Percentiles rank a stretch among this genome's conserved stretches.
Evolutionary conservation across 2,888 invertebrate genomes (phyloP).

Genomic region (Caenorhabditis angaria): DNA sequence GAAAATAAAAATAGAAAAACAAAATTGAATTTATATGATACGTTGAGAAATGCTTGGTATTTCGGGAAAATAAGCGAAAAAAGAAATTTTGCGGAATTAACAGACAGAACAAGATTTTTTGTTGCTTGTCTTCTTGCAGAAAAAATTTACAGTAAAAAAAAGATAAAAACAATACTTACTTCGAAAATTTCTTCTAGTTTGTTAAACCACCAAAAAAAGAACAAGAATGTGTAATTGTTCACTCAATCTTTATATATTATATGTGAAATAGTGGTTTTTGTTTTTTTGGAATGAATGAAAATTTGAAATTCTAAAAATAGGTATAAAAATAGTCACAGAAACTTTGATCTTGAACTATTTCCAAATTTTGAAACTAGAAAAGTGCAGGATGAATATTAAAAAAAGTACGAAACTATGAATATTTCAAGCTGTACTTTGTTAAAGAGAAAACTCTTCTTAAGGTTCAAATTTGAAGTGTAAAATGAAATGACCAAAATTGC

Average conservation of each 20-base stretch:
- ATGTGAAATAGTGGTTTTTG: neutral
- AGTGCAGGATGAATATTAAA: neutral
- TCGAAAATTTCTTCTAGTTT: conserved; percentile 1
- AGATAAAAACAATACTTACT: neutral
- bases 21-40: neutral
- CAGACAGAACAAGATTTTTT: conserved; percentile 4
- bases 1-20: too few relatives aligned
- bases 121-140: neutral
- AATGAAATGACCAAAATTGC: neutral
- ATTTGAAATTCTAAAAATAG: too few relatives aligned
- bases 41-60: neutral
- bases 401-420: neutral
- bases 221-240: conserved; percentile 4
- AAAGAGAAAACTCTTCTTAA: neutral
- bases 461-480: conserved; percentile 2
- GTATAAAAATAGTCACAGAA: too few relatives aligned
- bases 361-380: neutral
- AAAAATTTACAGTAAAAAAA: neutral
- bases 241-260: neutral
- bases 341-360: neutral
- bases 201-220: neutral
- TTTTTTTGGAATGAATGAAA: too few relatives aligned
- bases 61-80: neutral
- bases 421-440: neutral
- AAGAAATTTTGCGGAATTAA: neutral